Conservation (phyloP, 2,113 vertebrate genomes). For the Delphinus delphis region DNA sequence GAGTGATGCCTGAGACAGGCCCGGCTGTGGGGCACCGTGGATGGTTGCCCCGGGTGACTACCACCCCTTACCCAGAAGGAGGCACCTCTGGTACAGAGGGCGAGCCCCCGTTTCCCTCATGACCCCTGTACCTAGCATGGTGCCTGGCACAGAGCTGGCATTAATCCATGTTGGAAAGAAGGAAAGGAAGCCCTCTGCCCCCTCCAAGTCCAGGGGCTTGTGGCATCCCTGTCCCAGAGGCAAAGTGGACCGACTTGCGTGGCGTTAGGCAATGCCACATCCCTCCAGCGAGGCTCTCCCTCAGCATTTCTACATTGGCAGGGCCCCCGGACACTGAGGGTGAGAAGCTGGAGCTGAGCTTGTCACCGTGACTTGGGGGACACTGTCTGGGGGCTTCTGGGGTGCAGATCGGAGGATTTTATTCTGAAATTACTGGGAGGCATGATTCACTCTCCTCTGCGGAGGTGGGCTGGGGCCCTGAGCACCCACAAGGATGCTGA, state of each 20-base stretch:
- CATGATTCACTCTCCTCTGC: no score
- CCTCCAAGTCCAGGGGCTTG: no score
- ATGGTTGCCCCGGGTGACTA: neutral
- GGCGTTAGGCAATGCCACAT: fast-evolving
- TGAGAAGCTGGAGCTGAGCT: neutral
- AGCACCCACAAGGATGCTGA: fast-evolving
- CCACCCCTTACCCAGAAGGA: neutral
- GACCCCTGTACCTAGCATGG: neutral
- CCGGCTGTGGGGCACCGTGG: neutral
- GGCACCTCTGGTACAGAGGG: neutral
- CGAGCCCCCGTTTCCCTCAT: fast-evolving
- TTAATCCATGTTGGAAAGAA: neutral
- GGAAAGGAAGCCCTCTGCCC: neutral
- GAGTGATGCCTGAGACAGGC: neutral
- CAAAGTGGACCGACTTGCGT: fast-evolving
- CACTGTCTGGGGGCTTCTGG: neutral
- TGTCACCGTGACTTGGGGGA: neutral
- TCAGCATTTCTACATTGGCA: fast-evolving
- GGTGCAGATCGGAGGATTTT: no score
- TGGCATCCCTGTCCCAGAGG: no score
- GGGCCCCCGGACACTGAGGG: no score
- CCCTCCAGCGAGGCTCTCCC: fast-evolving
- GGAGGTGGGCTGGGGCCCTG: neutral
- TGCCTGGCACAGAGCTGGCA: neutral
- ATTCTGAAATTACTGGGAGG: neutral